These are phyloP conservation scores for Saturnia pavonia DNA, from an alignment of 2,888 invertebrate species.

Conservation along the genomic window DNA sequence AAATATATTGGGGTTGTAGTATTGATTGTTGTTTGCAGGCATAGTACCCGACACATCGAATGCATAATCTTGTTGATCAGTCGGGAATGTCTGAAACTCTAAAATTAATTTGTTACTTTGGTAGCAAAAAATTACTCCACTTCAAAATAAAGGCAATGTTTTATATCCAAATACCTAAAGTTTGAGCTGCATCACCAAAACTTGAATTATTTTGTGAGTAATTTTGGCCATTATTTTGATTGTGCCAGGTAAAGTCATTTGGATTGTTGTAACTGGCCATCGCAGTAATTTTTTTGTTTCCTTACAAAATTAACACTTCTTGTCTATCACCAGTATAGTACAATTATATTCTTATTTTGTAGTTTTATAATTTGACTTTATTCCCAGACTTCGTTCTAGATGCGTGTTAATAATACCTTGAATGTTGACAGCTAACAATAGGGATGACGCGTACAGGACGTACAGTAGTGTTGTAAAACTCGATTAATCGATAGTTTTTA, in stretches of 20 bases:
- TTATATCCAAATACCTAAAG: slow-evolving; percentile 55
- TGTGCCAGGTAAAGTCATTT: slow-evolving; percentile 72
- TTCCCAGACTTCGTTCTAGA: background rate
- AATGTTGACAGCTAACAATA: too few species aligned
- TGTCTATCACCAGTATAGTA: slow-evolving; percentile 7
- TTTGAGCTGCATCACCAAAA: slow-evolving; percentile 74
- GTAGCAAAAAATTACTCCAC: background rate
- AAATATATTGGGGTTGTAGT: slow-evolving; percentile 78
- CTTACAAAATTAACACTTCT: slow-evolving; percentile 10
- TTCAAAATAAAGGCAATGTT: background rate
- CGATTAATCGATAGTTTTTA: too few species aligned
- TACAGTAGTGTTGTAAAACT: too few species aligned
- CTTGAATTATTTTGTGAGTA: slow-evolving; percentile 77
- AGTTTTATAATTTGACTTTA: background rate
- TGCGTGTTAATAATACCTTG: background rate
- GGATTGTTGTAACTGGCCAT: slow-evolving; percentile 72
- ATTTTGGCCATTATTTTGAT: slow-evolving; percentile 64
- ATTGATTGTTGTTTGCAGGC: slow-evolving; percentile 72
- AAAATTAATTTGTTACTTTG: slow-evolving; percentile 21
- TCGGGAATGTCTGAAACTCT: slow-evolving; percentile 83
- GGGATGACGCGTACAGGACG: too few species aligned
- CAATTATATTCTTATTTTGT: background rate
- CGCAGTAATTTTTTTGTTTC: background rate
- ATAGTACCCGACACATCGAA: slow-evolving; percentile 64
- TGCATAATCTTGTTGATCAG: slow-evolving; percentile 68